Evolutionary conservation across 2,888 invertebrate genomes (phyloP).

Genomic region (Dryococelus australis): DNA sequence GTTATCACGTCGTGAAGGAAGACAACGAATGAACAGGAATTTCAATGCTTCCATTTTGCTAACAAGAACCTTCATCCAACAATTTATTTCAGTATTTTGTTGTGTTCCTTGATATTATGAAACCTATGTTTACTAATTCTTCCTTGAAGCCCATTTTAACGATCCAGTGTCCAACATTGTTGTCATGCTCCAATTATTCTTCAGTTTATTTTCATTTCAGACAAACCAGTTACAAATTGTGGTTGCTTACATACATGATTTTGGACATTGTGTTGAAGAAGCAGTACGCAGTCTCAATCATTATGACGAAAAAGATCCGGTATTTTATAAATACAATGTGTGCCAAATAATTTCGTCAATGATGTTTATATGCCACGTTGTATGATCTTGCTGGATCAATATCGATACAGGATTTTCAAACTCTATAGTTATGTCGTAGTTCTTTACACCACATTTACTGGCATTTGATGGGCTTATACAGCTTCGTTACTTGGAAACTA

Average conservation of each 20-base stretch:
- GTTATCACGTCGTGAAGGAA: neutral
- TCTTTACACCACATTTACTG: neutral
- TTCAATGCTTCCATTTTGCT: neutral
- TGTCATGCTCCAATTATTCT: neutral
- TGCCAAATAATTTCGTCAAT: constrained; percentile 5
- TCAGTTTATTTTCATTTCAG: neutral
- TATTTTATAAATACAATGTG: neutral
- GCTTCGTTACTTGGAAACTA: neutral
- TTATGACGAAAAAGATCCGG: neutral
- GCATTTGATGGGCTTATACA: neutral
- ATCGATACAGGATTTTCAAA: neutral
- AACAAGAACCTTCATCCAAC: neutral
- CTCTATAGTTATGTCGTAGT: neutral
- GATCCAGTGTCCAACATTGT: neutral
- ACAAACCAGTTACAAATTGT: neutral
- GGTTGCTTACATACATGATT: neutral
- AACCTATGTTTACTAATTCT: neutral
- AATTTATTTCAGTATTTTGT: constrained; percentile 3
- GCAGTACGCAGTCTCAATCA: neutral
- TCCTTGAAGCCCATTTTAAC: neutral
- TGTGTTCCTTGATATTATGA: neutral
- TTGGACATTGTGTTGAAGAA: neutral
- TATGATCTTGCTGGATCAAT: constrained; percentile 18
- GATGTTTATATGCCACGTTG: neutral
- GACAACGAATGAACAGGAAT: neutral